These are phyloP conservation scores for Trichopria drosophilae DNA, from an alignment of 2,888 invertebrate species.

Conservation along the genomic window DNA sequence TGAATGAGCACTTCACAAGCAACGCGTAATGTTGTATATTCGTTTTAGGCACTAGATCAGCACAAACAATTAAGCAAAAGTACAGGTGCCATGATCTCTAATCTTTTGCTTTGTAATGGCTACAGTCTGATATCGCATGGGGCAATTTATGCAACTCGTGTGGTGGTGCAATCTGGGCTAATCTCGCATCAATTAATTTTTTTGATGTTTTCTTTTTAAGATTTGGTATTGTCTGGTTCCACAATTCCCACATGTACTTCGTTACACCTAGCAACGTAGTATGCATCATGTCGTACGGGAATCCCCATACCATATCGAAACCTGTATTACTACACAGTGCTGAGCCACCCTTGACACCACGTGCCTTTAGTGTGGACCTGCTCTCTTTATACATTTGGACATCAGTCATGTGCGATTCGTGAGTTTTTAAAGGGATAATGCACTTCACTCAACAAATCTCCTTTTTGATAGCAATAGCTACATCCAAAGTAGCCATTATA, in stretches of 20 bases:
- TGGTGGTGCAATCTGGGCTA: background rate
- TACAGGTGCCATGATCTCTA: no score
- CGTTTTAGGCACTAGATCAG: no score
- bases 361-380: no score
- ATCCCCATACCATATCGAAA: conserved; percentile 8
- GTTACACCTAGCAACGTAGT: conserved; percentile 4
- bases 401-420: conserved; percentile 8
- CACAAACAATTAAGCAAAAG: no score
- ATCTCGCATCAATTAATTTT: conserved; percentile 2
- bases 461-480: conserved; percentile 19
- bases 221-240: no score
- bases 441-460: conserved; percentile 8
- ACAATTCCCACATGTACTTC: background rate
- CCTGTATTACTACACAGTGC: background rate
- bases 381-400: no score
- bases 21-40: no score
- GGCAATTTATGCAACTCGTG: conserved; percentile 8
- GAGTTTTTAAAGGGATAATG: conserved; percentile 14
- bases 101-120: conserved; percentile 1
- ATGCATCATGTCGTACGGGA: conserved; percentile 2
- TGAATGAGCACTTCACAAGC: no score
- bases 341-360: conserved; percentile 2
- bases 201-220: background rate
- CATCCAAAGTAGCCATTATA: conserved; percentile 24
- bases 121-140: background rate